Conservation (phyloP, 2,888 invertebrate genomes). For the Prostheceraeus crozeri region DNA sequence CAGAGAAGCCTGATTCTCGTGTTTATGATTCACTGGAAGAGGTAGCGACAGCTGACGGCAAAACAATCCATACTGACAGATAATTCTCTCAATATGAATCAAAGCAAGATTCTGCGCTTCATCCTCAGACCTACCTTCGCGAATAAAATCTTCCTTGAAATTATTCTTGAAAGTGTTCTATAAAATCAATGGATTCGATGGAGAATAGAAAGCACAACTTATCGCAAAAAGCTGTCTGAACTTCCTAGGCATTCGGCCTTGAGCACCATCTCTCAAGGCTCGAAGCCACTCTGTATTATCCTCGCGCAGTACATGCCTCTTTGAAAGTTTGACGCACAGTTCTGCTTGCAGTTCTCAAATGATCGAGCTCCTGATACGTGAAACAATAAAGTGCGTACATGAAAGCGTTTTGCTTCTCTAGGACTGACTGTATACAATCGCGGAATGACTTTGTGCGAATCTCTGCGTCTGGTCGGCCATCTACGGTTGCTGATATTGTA, state of each 20-base stretch:
- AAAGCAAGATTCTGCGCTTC: no score
- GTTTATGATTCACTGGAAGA: no score
- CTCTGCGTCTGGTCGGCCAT: no score
- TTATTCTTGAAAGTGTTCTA: conserved; percentile 39
- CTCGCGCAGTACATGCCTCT: conserved; percentile 45
- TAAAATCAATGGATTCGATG: conserved; percentile 40
- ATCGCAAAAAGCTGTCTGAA: conserved; percentile 42
- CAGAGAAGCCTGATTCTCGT: no score
- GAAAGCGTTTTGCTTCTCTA: conserved; percentile 42
- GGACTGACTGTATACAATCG: conserved; percentile 44
- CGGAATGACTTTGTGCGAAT: no score
- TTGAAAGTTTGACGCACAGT: conserved; percentile 45
- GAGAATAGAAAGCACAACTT: conserved; percentile 38
- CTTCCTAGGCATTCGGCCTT: conserved; percentile 35
- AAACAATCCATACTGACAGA: no score
- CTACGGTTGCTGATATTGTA: no score
- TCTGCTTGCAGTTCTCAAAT: conserved; percentile 44
- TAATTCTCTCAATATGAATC: no score
- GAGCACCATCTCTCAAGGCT: conserved; percentile 45
- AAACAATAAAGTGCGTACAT: conserved; percentile 34
- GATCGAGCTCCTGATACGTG: conserved; percentile 37
- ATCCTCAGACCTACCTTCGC: no score
- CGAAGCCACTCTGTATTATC: conserved; percentile 48
- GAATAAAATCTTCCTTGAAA: conserved; percentile 27
- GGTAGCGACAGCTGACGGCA: no score